Percentiles rank a stretch among this genome's conserved stretches.
Conservation (phyloP, 2,888 invertebrate genomes). For the Palloptera scutellata region DNA sequence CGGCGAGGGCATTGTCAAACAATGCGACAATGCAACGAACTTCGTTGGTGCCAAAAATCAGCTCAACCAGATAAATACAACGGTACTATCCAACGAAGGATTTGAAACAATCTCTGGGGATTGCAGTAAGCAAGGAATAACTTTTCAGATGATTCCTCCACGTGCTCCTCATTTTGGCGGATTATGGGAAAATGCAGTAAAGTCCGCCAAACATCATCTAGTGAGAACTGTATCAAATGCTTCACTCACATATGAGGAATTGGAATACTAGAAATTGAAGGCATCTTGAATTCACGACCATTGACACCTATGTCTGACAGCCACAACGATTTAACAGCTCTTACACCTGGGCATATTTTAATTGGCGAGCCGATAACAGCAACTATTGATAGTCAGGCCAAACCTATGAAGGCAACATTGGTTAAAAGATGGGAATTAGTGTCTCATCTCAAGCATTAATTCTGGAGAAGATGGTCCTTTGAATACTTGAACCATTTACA, state of each 20-base stretch:
- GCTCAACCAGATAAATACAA: neutral
- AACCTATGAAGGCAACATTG: neutral
- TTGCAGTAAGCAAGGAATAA: neutral
- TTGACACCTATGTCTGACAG: neutral
- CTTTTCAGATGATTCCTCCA: neutral
- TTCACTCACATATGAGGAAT: neutral
- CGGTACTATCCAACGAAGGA: neutral
- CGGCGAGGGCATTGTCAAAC: neutral
- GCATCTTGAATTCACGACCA: constrained; percentile 2
- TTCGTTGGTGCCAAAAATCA: constrained; percentile 8
- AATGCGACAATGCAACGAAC: constrained; percentile 12
- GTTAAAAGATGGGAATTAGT: constrained; percentile 16
- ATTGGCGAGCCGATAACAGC: neutral
- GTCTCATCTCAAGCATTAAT: constrained; percentile 17
- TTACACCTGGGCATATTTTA: constrained; percentile 1
- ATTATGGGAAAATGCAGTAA: neutral
- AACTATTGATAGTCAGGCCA: neutral
- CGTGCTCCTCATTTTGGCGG: constrained; percentile 4
- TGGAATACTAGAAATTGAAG: constrained; percentile 1
- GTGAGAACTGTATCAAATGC: neutral
- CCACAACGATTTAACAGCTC: neutral
- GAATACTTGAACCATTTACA: constrained; percentile 18
- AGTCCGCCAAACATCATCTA: neutral
- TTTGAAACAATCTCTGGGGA: neutral
- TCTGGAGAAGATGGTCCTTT: constrained; percentile 20